Evolutionary conservation across 2,113 vertebrate genomes (phyloP), one percentile per base, ranked within the genome.

Genomic region (Numida meleagris): DNA sequence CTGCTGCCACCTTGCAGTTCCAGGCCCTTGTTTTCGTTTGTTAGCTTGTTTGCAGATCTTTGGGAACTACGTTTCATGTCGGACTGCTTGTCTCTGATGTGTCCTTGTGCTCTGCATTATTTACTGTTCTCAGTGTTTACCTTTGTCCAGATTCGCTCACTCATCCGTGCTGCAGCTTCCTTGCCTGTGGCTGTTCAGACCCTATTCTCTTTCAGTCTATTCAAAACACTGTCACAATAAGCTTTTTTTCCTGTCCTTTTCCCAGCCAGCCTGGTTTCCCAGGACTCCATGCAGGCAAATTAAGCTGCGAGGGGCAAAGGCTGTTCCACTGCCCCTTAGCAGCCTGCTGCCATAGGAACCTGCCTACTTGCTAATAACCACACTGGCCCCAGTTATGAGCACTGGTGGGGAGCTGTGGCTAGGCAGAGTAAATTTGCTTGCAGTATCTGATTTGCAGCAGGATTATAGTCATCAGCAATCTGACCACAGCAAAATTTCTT

Each of bases 21-120:
- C 73, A 90, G 27, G 25, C 75, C 45, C 82, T 88, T 82, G 65
- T 86, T 91, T 91, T 91, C 86, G 33, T 65, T 78, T 53, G 45
- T 67, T 67, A 88, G 65, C 48, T 81, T 48, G 5, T 72, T 82
- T 88, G 79, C 63, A 91, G 72, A n/a, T 67, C 79, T 86, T 20
- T 90, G 36, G 65, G 85, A 91, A 67, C 50, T 50, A 57, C 36
- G 2, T 78, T 84, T 95, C 1, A 2, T 17, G 2, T 29, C 27
- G 46, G 51, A 83, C 43, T 12, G 43, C 55, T 93, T 75, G 66
- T 38, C 68, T 92, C 76, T 43, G 58, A 66, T 76, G 45, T 89
- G 67, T 61, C 83, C 77, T 27, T 33, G 74, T 78, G 65, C 43
- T 27, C 6, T 75, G 57, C 38, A 7, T 81, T 36, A 31, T 66